These are phyloP conservation scores for Alfaro cultratus DNA, from an alignment of 2,797 vertebrate species.

Conservation along the genomic window DNA sequence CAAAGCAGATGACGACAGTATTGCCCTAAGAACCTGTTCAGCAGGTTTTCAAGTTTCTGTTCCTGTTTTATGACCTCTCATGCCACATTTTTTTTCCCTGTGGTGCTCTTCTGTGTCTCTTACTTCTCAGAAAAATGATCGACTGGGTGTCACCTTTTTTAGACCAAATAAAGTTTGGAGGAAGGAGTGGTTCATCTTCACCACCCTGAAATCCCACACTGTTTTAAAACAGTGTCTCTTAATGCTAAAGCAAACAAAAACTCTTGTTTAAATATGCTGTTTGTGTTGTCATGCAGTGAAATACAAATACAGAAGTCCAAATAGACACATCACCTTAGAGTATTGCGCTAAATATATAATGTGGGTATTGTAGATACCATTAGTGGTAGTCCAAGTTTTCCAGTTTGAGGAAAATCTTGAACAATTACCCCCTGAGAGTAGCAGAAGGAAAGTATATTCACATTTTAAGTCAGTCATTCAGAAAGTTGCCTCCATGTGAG, in stretches of 20 bases:
- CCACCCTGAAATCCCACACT: background rate
- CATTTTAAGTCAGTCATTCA: background rate
- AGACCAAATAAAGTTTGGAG: conserved; percentile 7
- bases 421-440: background rate
- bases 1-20: conserved; percentile 45
- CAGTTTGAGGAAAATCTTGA: background rate
- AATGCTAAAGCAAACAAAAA: background rate
- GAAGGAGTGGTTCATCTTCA: conserved; percentile 31
- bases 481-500: background rate
- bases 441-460: background rate
- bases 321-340: background rate
- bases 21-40: conserved; percentile 63
- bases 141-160: conserved; percentile 14
- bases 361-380: background rate
- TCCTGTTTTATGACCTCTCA: conserved; percentile 52
- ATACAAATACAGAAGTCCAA: background rate
- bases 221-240: conserved; percentile 2
- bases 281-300: background rate
- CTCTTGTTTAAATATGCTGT: background rate
- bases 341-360: background rate
- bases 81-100: background rate
- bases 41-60: conserved; percentile 79
- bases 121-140: conserved; percentile 28
- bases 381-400: background rate
- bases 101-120: background rate